These are phyloP conservation scores for Acanthoscelides obtectus DNA, from an alignment of 2,888 invertebrate genomes.

Conservation along the genomic window DNA sequence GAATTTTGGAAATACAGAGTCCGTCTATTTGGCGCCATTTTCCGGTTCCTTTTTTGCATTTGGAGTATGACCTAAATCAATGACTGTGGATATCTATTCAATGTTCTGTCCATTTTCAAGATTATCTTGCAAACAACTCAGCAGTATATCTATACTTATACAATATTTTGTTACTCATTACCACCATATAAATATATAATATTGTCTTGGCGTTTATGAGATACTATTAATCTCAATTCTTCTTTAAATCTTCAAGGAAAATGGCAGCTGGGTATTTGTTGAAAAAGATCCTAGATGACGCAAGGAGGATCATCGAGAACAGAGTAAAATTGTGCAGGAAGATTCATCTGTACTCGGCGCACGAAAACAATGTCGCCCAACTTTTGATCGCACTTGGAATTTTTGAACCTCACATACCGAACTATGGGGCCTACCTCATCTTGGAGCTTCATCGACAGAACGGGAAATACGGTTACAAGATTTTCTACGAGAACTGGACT, in stretches of 20 bases:
- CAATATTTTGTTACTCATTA: no score
- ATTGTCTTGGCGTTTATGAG: no score
- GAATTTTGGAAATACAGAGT: no score
- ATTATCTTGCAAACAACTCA: no score
- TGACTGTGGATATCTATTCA: no score
- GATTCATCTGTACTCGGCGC: constrained; percentile 32
- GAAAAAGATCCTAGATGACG: constrained; percentile 27
- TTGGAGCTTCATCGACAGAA: constrained; percentile 26
- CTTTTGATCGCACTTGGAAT: constrained; percentile 26
- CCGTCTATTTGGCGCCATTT: no score
- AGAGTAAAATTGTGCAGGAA: constrained; percentile 21
- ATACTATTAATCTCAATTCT: no score
- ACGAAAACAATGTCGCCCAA: constrained; percentile 31
- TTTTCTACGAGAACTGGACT: constrained; percentile 26
- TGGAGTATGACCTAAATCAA: no score
- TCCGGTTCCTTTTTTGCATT: no score
- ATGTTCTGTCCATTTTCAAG: no score
- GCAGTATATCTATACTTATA: no score
- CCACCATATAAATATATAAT: no score
- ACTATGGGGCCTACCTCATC: constrained; percentile 23
- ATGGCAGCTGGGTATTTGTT: constrained; percentile 26
- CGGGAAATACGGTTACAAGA: constrained; percentile 27
- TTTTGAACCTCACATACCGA: constrained; percentile 26
- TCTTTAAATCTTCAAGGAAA: constrained; percentile 5
- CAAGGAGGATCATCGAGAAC: constrained; percentile 21